These are phyloP conservation scores for Enteromius unitaeniatus DNA, from an alignment of 2,797 vertebrate genomes.

Conservation along the genomic window DNA sequence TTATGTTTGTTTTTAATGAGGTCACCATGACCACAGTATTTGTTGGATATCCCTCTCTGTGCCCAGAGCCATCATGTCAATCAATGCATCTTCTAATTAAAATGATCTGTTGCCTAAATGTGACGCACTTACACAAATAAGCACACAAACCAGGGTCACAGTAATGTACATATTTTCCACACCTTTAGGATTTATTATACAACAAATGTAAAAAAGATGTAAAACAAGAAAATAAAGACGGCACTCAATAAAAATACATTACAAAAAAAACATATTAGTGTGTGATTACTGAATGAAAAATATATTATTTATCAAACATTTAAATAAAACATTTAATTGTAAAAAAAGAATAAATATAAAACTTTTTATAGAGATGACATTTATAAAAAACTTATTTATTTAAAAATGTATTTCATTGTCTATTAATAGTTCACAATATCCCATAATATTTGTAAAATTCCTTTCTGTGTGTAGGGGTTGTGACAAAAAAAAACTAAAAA, in stretches of 20 bases:
- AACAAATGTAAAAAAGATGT: background rate
- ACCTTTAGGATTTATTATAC: background rate
- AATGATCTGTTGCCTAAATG: conserved; percentile 60
- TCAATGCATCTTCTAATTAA: conserved; percentile 65
- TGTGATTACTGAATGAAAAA: background rate
- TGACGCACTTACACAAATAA: conserved; percentile 41
- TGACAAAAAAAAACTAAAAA: conserved; percentile 37
- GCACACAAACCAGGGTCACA: conserved; percentile 48
- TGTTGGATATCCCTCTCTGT: conserved; percentile 77
- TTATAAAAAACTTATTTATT: background rate
- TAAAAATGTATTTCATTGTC: too few relatives aligned
- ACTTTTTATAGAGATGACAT: background rate
- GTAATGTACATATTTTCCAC: conserved; percentile 16
- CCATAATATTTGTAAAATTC: background rate
- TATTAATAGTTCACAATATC: background rate
- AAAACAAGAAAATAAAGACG: background rate
- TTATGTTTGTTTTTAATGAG: conserved; percentile 51
- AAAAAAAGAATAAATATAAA: background rate
- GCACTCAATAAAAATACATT: background rate
- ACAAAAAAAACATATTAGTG: background rate
- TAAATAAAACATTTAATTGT: background rate
- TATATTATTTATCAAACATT: background rate
- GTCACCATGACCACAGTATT: conserved; percentile 57
- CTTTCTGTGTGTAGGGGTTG: background rate
- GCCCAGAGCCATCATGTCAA: conserved; percentile 80